phyloP scores from a whole-genome alignment of 1,140 invertebrate genomes.

The Drosophila sechellia region DNA sequence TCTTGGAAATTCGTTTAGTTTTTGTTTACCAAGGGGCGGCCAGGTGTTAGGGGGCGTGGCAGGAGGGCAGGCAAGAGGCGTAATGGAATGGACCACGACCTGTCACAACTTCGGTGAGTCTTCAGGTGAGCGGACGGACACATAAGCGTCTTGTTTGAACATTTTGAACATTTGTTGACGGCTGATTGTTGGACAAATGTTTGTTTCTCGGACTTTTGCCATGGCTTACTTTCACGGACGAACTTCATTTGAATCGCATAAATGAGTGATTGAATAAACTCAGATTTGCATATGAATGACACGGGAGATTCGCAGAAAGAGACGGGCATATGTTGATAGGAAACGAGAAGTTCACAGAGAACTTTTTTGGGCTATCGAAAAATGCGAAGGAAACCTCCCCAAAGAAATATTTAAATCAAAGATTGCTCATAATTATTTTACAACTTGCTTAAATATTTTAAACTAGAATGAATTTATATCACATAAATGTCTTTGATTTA shows the following conservation, averaged over 20 bases:
- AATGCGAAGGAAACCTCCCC: not conserved
- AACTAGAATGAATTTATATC: too few species aligned
- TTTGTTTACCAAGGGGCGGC: not conserved
- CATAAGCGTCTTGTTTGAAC: constrained; percentile 22
- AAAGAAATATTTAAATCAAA: not conserved
- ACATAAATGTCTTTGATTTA: too few species aligned
- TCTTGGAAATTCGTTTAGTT: not conserved
- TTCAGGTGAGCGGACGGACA: constrained; percentile 17
- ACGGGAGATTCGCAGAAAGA: constrained; percentile 7
- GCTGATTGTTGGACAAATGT: constrained; percentile 52
- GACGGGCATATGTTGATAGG: not conserved
- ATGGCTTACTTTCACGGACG: constrained; percentile 53
- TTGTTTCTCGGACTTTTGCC: constrained; percentile 35
- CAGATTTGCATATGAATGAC: constrained; percentile 39
- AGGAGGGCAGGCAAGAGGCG: not conserved
- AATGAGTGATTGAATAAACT: constrained; percentile 38
- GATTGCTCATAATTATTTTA: too few species aligned
- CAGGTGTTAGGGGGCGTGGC: not conserved
- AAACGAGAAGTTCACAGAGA: not conserved
- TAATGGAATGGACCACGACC: constrained; percentile 16
- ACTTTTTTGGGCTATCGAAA: constrained; percentile 1
- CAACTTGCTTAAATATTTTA: too few species aligned
- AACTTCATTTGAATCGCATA: constrained; percentile 45
- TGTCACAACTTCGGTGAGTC: constrained; percentile 39
- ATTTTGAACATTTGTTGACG: constrained; percentile 31